Evolutionary conservation across 2,797 vertebrate species (phyloP).

Genomic region (Acanthurus tractus): DNA sequence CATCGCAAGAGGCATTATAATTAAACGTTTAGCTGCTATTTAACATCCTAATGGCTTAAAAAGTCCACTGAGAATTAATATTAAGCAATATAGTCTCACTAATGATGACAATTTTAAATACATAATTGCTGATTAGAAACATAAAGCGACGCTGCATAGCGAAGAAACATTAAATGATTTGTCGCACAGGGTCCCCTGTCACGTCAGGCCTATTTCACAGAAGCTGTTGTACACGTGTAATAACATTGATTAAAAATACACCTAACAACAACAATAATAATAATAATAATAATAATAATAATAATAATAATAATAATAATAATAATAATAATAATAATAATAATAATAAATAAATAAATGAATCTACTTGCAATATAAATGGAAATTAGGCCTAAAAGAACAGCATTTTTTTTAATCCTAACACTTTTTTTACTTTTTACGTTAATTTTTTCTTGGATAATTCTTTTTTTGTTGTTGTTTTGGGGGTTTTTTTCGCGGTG

Average conservation of each 20-base stretch:
- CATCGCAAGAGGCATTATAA: slow-evolving; percentile 75
- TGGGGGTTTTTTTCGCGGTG: neutral
- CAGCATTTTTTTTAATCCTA: neutral
- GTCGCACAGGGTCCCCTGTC: slow-evolving; percentile 12
- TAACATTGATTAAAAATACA: neutral
- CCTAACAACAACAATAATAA: neutral
- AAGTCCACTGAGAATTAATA: slow-evolving; percentile 77
- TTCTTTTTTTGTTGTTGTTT: neutral
- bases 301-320: neutral
- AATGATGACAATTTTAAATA: slow-evolving; percentile 69
- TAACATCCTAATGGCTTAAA: slow-evolving; percentile 79
- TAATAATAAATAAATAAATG: no score
- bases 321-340: slow-evolving; percentile 4
- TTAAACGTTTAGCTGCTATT: slow-evolving; percentile 83
- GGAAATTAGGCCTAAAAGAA: neutral
- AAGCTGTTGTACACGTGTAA: neutral
- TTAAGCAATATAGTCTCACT: slow-evolving; percentile 66
- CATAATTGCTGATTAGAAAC: slow-evolving; percentile 65
- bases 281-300: slow-evolving; percentile 18
- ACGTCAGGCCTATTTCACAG: neutral
- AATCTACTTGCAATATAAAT: neutral
- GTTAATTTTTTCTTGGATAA: neutral
- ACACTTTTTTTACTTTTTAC: neutral
- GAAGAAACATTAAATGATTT: slow-evolving; percentile 22
- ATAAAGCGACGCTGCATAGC: slow-evolving; percentile 40